phyloP scores from a whole-genome alignment of 2,113 vertebrate species.

The Heterochromis multidens region DNA sequence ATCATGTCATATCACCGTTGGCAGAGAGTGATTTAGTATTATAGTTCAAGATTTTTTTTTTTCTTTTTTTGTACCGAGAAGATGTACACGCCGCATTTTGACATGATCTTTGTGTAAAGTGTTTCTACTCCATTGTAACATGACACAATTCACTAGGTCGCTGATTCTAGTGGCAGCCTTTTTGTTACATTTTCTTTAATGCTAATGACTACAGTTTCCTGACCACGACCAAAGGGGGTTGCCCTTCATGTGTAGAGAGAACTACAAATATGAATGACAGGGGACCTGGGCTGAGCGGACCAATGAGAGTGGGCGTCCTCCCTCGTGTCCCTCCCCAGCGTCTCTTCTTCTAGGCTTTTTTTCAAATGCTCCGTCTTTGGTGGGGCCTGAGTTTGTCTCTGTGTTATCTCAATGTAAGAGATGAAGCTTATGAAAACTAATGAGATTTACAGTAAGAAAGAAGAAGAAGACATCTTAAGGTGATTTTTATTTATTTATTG shows the following conservation, averaged over 20 bases:
- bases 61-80: constrained; percentile 39
- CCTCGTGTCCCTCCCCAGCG: constrained; percentile 35
- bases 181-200: constrained; percentile 24
- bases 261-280: constrained; percentile 50
- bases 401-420: constrained; percentile 55
- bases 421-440: constrained; percentile 67
- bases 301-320: constrained; percentile 26
- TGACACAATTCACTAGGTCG: constrained; percentile 55
- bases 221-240: constrained; percentile 74
- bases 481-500: constrained; percentile 97
- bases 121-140: constrained; percentile 50
- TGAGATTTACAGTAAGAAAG: constrained; percentile 51
- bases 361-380: constrained; percentile 51
- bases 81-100: constrained; percentile 33
- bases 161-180: constrained; percentile 64
- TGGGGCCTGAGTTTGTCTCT: constrained; percentile 20
- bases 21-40: constrained; percentile 71
- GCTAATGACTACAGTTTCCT: constrained; percentile 68
- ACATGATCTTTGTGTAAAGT: constrained; percentile 39
- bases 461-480: constrained; percentile 66
- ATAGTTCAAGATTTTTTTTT: constrained; percentile 27
- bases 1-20: constrained; percentile 62
- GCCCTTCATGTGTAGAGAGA: constrained; percentile 60
- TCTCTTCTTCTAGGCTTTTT: constrained; percentile 60
- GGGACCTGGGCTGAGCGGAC: constrained; percentile 20